These are phyloP conservation scores for Autographa gamma DNA, from an alignment of 2,888 invertebrate species.

Conservation along the genomic window DNA sequence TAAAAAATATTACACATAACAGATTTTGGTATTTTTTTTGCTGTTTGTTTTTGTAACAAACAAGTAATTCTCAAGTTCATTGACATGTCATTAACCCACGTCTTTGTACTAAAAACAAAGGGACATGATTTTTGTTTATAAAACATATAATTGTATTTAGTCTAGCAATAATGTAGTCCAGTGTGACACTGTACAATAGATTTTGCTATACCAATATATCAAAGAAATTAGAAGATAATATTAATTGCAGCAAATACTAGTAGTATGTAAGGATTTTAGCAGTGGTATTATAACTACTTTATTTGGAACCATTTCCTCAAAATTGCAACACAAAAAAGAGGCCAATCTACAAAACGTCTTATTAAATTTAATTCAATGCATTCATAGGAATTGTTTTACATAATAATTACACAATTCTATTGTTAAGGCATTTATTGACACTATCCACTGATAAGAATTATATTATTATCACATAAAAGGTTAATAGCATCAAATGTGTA, in stretches of 20 bases:
- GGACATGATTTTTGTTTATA: slow-evolving; percentile 39
- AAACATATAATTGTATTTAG: slow-evolving; percentile 32
- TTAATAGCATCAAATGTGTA: not conserved
- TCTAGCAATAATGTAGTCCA: slow-evolving; percentile 22
- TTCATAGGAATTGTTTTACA: not conserved
- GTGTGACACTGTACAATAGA: not conserved
- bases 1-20: slow-evolving; percentile 19
- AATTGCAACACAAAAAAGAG: slow-evolving; percentile 2
- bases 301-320: not conserved
- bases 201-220: not conserved
- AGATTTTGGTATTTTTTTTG: slow-evolving; percentile 22
- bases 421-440: not conserved
- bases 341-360: not conserved
- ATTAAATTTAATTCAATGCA: not conserved
- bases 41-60: slow-evolving; percentile 34
- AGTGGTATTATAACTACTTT: no score
- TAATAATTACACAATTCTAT: slow-evolving; percentile 1
- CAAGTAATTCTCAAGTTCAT: slow-evolving; percentile 60
- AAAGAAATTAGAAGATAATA: not conserved
- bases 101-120: slow-evolving; percentile 42
- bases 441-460: not conserved
- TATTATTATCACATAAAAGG: not conserved
- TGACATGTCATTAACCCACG: slow-evolving; percentile 70
- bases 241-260: no score
- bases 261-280: no score